phyloP scores from a whole-genome alignment of 2,888 invertebrate species.

The Ariolimax columbianus region DNA sequence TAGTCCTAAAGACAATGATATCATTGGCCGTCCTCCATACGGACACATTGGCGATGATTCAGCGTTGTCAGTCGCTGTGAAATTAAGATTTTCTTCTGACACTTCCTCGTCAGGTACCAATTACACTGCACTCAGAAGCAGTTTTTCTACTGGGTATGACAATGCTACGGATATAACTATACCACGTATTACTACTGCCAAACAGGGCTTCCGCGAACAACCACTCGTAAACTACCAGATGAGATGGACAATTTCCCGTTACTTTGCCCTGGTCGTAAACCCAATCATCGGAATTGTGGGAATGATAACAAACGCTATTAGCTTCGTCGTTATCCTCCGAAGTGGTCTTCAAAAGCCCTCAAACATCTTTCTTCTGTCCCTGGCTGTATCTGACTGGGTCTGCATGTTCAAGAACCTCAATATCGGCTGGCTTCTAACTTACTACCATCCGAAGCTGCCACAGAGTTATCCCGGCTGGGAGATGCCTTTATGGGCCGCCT shows the following conservation, averaged over 20 bases:
- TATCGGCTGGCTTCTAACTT: conserved; percentile 7
- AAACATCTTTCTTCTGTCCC: conserved; percentile 18
- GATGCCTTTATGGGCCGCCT: neutral
- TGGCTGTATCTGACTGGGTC: conserved; percentile 8
- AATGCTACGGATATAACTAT: too few relatives aligned
- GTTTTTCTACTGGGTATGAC: too few relatives aligned
- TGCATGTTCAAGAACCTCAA: neutral
- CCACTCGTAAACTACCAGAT: neutral
- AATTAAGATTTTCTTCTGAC: too few relatives aligned
- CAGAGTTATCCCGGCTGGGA: conserved; percentile 4
- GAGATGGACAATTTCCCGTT: neutral
- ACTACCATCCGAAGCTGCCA: neutral
- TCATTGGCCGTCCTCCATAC: too few relatives aligned
- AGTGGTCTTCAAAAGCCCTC: conserved; percentile 8
- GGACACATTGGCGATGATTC: too few relatives aligned
- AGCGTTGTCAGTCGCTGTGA: too few relatives aligned
- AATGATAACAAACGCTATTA: neutral
- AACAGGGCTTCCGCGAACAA: neutral
- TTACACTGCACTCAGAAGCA: too few relatives aligned
- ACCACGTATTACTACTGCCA: neutral
- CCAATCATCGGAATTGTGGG: neutral
- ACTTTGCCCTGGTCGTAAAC: conserved; percentile 9
- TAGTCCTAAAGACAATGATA: too few relatives aligned
- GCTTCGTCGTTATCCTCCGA: neutral
- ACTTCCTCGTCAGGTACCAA: too few relatives aligned